Evolutionary conservation across 2,113 vertebrate species (phyloP).

Genomic region (Tragelaphus strepsiceros): DNA sequence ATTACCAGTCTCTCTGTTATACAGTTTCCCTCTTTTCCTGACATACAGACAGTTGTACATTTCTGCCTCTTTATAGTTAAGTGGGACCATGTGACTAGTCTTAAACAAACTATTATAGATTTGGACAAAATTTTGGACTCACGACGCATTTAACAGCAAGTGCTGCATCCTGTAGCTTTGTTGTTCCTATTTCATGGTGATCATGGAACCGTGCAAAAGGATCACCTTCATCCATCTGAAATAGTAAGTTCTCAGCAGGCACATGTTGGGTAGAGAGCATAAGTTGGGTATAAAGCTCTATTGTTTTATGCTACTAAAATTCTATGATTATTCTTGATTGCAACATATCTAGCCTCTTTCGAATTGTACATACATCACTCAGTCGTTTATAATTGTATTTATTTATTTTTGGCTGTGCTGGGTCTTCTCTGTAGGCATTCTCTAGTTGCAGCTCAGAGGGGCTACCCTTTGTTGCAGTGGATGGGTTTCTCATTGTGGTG

Average conservation of each 20-base stretch:
- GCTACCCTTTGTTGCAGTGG: not conserved
- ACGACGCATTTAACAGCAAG: not conserved
- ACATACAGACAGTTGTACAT: not conserved
- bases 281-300: not conserved
- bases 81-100: not conserved
- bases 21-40: not conserved
- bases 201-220: not conserved
- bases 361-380: not conserved
- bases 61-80: not conserved
- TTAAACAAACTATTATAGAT: not conserved
- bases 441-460: not conserved
- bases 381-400: not conserved
- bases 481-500: not conserved
- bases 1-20: not conserved
- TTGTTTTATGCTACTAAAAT: not conserved
- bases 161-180: not conserved
- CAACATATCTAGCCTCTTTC: not conserved
- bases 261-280: not conserved
- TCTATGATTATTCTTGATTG: not conserved
- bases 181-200: not conserved
- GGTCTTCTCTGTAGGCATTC: not conserved
- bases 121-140: not conserved
- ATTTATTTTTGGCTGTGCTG: not conserved
- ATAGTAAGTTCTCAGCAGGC: not conserved
- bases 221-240: not conserved